Evolutionary conservation across 2,113 vertebrate species (phyloP).

Genomic region (Amblyornis subalaris): DNA sequence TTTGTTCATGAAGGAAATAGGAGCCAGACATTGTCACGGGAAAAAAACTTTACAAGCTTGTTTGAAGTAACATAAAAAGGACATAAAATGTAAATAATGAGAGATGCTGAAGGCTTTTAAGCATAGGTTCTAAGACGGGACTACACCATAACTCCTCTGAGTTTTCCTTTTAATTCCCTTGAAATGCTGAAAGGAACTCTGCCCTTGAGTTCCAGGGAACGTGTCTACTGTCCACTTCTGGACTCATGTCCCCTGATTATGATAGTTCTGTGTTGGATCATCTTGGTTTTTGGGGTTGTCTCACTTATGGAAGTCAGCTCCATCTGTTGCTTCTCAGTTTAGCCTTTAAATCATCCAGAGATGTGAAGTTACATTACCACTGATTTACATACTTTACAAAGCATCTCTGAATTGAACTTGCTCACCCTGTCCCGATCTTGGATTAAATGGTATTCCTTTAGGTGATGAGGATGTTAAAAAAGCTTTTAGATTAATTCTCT

Average conservation of each 20-base stretch:
- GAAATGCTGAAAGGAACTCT: not conserved
- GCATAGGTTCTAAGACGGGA: not conserved
- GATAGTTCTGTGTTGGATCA: not conserved
- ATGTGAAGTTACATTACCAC: not conserved
- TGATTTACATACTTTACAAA: not conserved
- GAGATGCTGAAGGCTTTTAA: not conserved
- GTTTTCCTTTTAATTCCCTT: not conserved
- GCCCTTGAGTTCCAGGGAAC: not conserved
- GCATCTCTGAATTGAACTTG: not conserved
- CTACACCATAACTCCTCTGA: not conserved
- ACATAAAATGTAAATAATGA: not conserved
- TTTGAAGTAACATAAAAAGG: not conserved
- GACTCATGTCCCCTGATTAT: not conserved
- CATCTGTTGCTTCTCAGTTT: not conserved
- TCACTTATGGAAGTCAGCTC: not conserved
- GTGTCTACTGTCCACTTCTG: not conserved
- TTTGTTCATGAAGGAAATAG: not conserved
- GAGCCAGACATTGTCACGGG: not conserved
- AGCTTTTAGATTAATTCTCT: not conserved
- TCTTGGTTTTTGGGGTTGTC: not conserved
- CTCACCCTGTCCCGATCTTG: not conserved
- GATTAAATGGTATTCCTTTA: not conserved
- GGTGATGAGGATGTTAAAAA: not conserved
- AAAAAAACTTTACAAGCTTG: not conserved
- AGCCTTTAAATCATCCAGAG: not conserved